A percentile compares a stretch with the other conserved stretches of the same genome.
These are phyloP conservation scores for Linhomoeus sp. DNA, from an alignment of 2,888 invertebrate genomes.

Conservation along the genomic window DNA sequence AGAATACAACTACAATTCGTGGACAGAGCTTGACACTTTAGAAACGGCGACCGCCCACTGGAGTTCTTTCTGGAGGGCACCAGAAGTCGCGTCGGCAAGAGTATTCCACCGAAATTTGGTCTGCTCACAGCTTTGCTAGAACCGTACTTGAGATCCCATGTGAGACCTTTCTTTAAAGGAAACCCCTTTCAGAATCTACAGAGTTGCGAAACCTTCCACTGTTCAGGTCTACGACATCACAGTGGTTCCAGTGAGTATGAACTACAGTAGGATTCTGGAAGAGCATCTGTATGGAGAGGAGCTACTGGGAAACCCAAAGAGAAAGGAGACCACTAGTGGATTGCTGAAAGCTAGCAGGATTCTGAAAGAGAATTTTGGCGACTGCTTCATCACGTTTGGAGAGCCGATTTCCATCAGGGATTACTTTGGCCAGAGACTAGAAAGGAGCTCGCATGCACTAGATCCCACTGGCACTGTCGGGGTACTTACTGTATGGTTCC, in stretches of 20 bases:
- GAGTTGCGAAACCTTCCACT: no score
- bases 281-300: conserved; percentile 81
- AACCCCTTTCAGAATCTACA: no score
- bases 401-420: conserved; percentile 51
- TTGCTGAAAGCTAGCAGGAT: conserved; percentile 58
- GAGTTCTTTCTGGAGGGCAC: conserved; percentile 98
- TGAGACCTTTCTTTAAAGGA: no score
- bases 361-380: conserved; percentile 34
- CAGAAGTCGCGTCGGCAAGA: conserved; percentile 74
- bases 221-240: conserved; percentile 45
- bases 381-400: conserved; percentile 46
- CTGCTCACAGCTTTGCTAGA: conserved; percentile 21
- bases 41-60: conserved; percentile 32
- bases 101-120: conserved; percentile 76
- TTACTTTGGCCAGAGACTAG: conserved; percentile 26
- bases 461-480: conserved; percentile 29
- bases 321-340: conserved; percentile 68
- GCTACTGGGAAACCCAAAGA: conserved; percentile 85
- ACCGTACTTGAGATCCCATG: conserved; percentile 31
- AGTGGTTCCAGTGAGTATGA: conserved; percentile 80
- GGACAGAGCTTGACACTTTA: no score
- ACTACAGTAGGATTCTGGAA: conserved; percentile 78
- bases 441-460: conserved; percentile 5
- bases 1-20: no score
- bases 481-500: no score